These are phyloP conservation scores for Fragum fragum DNA, from an alignment of 2,888 invertebrate species.

Conservation along the genomic window DNA sequence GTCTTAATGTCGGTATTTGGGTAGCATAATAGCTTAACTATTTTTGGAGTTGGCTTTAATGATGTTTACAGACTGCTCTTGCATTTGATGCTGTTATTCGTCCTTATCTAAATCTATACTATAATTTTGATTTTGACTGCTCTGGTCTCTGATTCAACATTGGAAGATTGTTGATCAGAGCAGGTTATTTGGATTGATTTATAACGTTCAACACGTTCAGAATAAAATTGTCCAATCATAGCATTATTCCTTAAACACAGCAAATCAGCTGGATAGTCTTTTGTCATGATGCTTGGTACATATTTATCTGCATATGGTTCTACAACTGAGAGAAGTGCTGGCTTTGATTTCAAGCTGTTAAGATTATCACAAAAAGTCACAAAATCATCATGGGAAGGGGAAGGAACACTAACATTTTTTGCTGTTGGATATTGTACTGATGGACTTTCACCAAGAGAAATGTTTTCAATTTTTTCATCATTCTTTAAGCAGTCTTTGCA, in stretches of 20 bases:
- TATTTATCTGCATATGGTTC: constrained; percentile 28
- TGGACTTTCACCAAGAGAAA: neutral
- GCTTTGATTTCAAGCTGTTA: constrained; percentile 20
- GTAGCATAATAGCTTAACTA: constrained; percentile 55
- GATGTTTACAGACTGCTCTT: constrained; percentile 41
- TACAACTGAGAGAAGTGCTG: constrained; percentile 30
- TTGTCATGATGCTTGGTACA: constrained; percentile 16
- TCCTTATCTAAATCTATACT: constrained; percentile 46
- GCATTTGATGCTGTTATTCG: constrained; percentile 46
- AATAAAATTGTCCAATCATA: neutral
- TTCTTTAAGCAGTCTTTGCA: constrained; percentile 86
- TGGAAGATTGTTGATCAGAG: constrained; percentile 12
- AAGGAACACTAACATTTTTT: constrained; percentile 10
- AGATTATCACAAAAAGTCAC: constrained; percentile 20
- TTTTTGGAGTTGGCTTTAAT: constrained; percentile 27
- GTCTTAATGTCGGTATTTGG: constrained; percentile 43
- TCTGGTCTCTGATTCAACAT: constrained; percentile 29
- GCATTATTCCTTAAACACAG: constrained; percentile 17
- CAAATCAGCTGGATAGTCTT: constrained; percentile 30
- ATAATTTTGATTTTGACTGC: constrained; percentile 32
- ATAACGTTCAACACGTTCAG: constrained; percentile 25
- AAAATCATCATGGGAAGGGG: constrained; percentile 24
- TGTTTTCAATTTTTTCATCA: constrained; percentile 89
- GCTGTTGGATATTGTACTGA: neutral
- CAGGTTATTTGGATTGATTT: constrained; percentile 11